Evolutionary conservation across 2,888 invertebrate genomes (phyloP).

Genomic region (Pammene aurita): DNA sequence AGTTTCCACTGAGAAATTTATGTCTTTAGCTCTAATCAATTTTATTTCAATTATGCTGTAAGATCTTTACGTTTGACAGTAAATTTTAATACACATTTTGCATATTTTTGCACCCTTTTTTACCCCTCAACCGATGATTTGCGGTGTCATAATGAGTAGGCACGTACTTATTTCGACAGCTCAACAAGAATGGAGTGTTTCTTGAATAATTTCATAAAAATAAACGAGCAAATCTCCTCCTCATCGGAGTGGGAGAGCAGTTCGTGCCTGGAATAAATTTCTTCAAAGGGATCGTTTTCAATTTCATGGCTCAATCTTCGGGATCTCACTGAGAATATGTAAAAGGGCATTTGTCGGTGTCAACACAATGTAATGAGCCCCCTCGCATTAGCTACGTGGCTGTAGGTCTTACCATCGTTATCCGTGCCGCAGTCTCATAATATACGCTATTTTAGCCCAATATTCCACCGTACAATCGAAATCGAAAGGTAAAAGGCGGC

Average conservation of each 20-base stretch:
- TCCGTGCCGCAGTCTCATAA: constrained; percentile 45
- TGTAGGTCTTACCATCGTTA: constrained; percentile 59
- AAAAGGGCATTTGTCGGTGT: constrained; percentile 82
- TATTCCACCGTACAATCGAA: constrained; percentile 25
- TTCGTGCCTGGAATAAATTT: constrained; percentile 83
- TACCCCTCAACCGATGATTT: too few species aligned
- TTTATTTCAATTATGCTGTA: constrained; percentile 13
- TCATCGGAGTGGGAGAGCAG: constrained; percentile 75
- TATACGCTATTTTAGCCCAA: constrained; percentile 21
- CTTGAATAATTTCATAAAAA: constrained; percentile 82
- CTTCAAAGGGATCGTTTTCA: constrained; percentile 83
- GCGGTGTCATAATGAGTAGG: constrained; percentile 24
- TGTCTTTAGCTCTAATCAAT: constrained; percentile 42
- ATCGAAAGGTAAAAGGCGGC: not conserved
- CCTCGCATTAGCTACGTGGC: constrained; percentile 74
- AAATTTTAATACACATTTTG: not conserved
- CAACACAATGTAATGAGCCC: constrained; percentile 80
- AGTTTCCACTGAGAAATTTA: constrained; percentile 52
- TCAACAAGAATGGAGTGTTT: constrained; percentile 70
- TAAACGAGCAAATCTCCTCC: constrained; percentile 81
- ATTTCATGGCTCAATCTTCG: constrained; percentile 83
- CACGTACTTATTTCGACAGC: constrained; percentile 50
- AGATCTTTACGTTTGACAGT: not conserved
- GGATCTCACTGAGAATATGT: constrained; percentile 81
- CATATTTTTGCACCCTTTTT: too few species aligned